Evolutionary conservation across 2,113 vertebrate genomes (phyloP).

Genomic region (Chrysemys picta): DNA sequence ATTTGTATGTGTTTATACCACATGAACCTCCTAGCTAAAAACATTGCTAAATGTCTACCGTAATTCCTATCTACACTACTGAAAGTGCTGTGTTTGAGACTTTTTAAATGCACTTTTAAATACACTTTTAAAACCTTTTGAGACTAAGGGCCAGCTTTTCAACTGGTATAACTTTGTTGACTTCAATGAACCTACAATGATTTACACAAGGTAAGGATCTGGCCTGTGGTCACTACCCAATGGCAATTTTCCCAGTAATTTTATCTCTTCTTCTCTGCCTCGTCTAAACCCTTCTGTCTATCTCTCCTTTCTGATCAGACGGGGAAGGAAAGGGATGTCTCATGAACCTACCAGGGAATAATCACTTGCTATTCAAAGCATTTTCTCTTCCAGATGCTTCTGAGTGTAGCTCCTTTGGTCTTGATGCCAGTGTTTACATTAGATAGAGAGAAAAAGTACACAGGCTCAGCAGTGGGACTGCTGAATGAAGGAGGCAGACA

Average conservation of each 20-base stretch:
- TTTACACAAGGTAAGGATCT: not conserved
- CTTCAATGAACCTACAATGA: not conserved
- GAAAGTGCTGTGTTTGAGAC: not conserved
- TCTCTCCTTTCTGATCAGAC: not conserved
- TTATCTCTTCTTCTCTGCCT: not conserved
- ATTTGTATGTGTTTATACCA: not conserved
- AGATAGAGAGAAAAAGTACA: too few species aligned
- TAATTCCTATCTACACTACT: not conserved
- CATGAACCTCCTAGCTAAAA: not conserved
- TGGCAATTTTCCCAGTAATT: not conserved
- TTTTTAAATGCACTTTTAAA: not conserved
- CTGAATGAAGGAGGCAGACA: too few species aligned
- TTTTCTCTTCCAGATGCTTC: too few species aligned
- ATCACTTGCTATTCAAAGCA: too few species aligned
- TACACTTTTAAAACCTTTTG: not conserved
- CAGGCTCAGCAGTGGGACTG: too few species aligned
- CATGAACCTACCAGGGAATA: too few species aligned
- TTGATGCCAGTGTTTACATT: too few species aligned
- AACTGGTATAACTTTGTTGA: not conserved
- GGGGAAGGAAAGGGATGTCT: not conserved
- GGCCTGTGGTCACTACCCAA: not conserved
- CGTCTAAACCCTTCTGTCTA: not conserved
- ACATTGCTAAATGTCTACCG: not conserved
- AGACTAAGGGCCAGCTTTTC: not conserved
- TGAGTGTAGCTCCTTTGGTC: too few species aligned